Evolutionary conservation across 2,113 vertebrate species (phyloP).

Genomic region (Tautogolabrus adspersus): DNA sequence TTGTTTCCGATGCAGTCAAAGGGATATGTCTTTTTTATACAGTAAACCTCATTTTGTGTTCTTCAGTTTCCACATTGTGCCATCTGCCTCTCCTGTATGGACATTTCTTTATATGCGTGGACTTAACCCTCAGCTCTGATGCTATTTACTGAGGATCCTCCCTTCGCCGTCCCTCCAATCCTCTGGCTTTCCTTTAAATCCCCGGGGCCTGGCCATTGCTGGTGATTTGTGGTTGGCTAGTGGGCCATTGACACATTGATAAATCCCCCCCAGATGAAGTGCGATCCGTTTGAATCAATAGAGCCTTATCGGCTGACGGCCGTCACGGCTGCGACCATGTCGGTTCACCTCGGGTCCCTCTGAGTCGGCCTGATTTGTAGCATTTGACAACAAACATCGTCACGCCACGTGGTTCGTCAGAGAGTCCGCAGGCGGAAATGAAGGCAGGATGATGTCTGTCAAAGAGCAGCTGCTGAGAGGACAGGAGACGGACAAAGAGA

Average conservation of each 20-base stretch:
- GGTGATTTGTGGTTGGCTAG: conserved; percentile 75
- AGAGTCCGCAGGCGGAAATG: conserved; percentile 60
- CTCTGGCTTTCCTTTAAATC: conserved; percentile 90
- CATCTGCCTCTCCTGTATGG: conserved; percentile 44
- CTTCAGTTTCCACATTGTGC: conserved; percentile 6
- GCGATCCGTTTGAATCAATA: conserved; percentile 93
- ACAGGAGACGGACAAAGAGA: conserved; percentile 22
- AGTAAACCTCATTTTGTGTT: conserved; percentile 9
- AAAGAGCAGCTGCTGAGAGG: conserved; percentile 42
- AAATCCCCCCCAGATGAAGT: conserved; percentile 90
- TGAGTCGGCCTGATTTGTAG: conserved; percentile 74
- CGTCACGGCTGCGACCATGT: conserved; percentile 79
- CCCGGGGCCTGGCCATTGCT: conserved; percentile 76
- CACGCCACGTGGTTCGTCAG: conserved; percentile 73
- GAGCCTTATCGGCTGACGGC: conserved; percentile 88
- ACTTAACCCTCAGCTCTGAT: conserved; percentile 69
- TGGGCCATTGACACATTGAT: conserved; percentile 92
- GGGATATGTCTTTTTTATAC: conserved; percentile 4
- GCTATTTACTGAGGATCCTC: conserved; percentile 87
- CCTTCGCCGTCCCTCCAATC: conserved; percentile 85
- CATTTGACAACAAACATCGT: conserved; percentile 78
- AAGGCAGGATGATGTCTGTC: conserved; percentile 67
- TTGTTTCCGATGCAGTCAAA: too few species aligned
- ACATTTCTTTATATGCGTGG: conserved; percentile 39
- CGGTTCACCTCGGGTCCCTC: conserved; percentile 82